Percentiles rank a stretch among this genome's conserved stretches.
Conservation (phyloP, 2,888 invertebrate genomes). For the Eilema depressum region DNA sequence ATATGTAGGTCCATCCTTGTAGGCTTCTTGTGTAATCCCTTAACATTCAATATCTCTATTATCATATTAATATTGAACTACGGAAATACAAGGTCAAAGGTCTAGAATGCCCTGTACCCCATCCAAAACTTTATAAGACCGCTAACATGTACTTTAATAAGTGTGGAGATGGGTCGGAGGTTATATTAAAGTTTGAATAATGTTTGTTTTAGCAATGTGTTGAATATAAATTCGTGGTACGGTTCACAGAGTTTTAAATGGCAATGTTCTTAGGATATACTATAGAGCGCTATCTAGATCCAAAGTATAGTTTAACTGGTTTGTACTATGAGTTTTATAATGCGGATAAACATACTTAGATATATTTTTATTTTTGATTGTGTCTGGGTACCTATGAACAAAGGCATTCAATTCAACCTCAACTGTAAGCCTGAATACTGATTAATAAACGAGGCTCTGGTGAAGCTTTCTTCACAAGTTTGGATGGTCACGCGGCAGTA, state of each 20-base stretch:
- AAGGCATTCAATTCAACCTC: neutral
- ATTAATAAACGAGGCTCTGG: neutral
- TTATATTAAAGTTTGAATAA: slow-evolving; percentile 1
- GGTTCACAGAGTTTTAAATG: neutral
- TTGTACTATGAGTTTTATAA: neutral
- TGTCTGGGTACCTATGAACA: neutral
- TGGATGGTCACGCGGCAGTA: neutral
- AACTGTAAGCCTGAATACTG: no score
- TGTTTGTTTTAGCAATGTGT: neutral
- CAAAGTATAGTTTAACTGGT: neutral
- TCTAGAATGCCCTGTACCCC: neutral
- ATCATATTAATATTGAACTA: neutral
- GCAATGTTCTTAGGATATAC: neutral
- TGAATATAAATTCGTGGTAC: slow-evolving; percentile 10
- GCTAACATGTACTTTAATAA: slow-evolving; percentile 33
- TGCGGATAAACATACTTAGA: neutral
- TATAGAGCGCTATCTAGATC: neutral
- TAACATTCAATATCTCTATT: neutral
- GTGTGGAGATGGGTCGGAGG: slow-evolving; percentile 30
- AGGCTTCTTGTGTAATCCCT: neutral
- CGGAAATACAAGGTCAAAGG: neutral
- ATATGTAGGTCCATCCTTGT: neutral
- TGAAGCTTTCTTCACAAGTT: no score
- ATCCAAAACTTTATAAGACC: slow-evolving; percentile 37
- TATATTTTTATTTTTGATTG: neutral